These are phyloP conservation scores for Spatulosminthurus flaviceps DNA, from an alignment of 2,888 invertebrate genomes.

Conservation along the genomic window DNA sequence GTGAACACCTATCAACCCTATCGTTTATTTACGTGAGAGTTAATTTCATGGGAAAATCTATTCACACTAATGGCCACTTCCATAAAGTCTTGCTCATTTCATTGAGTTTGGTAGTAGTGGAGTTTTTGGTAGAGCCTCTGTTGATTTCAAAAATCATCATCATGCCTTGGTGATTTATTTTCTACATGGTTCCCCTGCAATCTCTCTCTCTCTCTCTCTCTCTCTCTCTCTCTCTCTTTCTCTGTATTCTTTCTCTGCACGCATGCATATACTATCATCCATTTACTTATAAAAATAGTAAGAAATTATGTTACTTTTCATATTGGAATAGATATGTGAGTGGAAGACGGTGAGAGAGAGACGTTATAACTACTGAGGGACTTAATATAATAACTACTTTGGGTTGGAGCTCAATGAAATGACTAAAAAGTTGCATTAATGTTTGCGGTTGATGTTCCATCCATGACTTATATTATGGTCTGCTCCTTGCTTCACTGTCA, in stretches of 20 bases:
- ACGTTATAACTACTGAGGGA: neutral
- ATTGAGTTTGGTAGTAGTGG: slow-evolving; percentile 24
- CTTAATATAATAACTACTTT: slow-evolving; percentile 9
- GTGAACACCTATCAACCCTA: slow-evolving; percentile 32
- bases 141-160: slow-evolving; percentile 47
- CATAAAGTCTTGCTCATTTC: slow-evolving; percentile 47
- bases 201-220: no score
- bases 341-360: no score
- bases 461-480: slow-evolving; percentile 20
- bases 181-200: neutral
- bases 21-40: slow-evolving; percentile 52
- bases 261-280: neutral
- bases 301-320: neutral
- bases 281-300: slow-evolving; percentile 3
- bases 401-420: slow-evolving; percentile 9
- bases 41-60: slow-evolving; percentile 55
- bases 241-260: neutral
- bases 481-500: no score
- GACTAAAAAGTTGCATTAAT: slow-evolving; percentile 26
- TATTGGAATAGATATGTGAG: neutral
- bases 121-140: slow-evolving; percentile 32
- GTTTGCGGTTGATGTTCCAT: slow-evolving; percentile 28
- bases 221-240: no score
- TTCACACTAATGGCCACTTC: slow-evolving; percentile 53
- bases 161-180: slow-evolving; percentile 33